Evolutionary conservation across 64 coral and sea anemone genomes (phyloP).

Genomic region (Actinia equina): DNA sequence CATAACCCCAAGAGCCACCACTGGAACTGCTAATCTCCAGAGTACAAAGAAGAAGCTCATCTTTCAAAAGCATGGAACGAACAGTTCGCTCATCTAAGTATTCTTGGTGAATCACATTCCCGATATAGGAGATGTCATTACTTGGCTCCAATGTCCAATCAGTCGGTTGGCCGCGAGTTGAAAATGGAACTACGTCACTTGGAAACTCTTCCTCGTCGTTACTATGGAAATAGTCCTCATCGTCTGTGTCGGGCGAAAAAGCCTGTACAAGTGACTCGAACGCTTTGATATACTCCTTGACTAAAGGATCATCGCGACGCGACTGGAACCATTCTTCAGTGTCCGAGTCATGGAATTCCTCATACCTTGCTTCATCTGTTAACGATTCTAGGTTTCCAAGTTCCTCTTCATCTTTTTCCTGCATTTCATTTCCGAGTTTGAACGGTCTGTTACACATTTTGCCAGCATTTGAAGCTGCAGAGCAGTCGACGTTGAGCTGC

Average conservation of each 20-base stretch:
- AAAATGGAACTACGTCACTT: constrained; percentile 4
- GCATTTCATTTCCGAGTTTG: background rate
- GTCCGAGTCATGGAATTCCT: constrained; percentile 58
- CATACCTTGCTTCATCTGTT: background rate
- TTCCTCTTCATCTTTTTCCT: background rate
- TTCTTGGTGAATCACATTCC: constrained; percentile 63
- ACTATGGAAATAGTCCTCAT: background rate
- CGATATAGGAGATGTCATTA: constrained; percentile 55
- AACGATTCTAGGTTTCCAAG: background rate
- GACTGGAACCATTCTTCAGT: constrained; percentile 73
- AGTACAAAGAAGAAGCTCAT: constrained; percentile 64
- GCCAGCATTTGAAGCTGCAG: background rate
- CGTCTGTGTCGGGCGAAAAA: background rate
- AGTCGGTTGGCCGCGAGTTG: background rate
- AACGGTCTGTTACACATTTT: background rate
- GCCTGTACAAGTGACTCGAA: constrained; percentile 40
- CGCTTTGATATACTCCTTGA: constrained; percentile 88
- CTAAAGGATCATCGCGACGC: constrained; percentile 79
- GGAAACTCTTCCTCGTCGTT: constrained; percentile 2
- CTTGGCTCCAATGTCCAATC: constrained; percentile 72
- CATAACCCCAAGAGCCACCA: constrained; percentile 56
- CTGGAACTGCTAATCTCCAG: constrained; percentile 51
- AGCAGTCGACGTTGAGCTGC: background rate
- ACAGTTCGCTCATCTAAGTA: constrained; percentile 45
- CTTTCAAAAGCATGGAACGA: constrained; percentile 8